Evolutionary conservation across 2,888 invertebrate species (phyloP), one percentile per base, ranked within the genome.

Genomic region (Helleia helle): DNA sequence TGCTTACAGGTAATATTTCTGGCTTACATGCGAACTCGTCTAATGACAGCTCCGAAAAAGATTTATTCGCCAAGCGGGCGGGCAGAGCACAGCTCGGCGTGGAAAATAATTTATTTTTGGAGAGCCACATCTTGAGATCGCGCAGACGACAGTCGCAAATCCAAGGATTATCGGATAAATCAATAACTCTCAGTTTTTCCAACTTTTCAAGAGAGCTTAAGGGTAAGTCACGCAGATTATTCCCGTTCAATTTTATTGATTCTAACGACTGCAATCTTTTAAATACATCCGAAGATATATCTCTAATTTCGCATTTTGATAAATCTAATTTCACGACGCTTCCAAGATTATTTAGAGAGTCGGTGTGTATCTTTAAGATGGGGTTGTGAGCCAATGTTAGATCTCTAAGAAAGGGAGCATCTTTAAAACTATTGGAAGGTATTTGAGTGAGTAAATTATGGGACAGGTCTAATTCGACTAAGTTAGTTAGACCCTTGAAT

Each of bases 1-100:
- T 88, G 51, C 89, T 92, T 27, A 90, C 88, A 42, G 91, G 91
- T 56, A 92, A 71, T 57, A 93, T 91, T 63, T 93, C 91, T 15
- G 95, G 95, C 46, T 91, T 90, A 65, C 95, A 95, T 2, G 95
- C 95, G 62, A 94, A 94, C 62, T 95, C 94, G 55, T 94, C 93
- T 36, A 93, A 87, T 30, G 89, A 86, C 43, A 95, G 71, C 47
- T 94, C 94, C 4, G 89, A 87, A 73, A 95, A 94, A 13, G 89
- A 88, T 58, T 90, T 88, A 62, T 91, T 90, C 30, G 90, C 86
- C 8, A 93, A 80, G 26, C 92, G 83, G 42, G 88, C 87, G 0
- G 94, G 93, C 2, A 90, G 90, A 12, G 89, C 87, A 61, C 95
- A 96, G 14, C 89, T 75, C 0, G 95, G 94, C 4, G 93, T 90